Base-by-base conservation (phyloP, 2,797 vertebrate genomes). In the Onychomys torridus region DNA sequence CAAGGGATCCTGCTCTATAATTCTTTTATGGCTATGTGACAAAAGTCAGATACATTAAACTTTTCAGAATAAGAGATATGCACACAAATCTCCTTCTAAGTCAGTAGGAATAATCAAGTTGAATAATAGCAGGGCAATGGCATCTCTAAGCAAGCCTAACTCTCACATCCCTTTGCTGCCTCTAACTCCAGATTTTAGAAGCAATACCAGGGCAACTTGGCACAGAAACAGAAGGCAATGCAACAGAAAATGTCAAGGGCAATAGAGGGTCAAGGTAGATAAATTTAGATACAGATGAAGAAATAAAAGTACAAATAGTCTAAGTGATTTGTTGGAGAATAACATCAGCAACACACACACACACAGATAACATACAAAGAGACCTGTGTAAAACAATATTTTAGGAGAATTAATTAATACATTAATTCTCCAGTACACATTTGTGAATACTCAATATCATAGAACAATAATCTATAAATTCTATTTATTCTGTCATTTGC, bases 1-100 rank as follows among this genome's bases (percentile, higher is more conserved):
- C 2, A 93, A 92, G 16, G 8, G 12, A 43, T 19, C 92, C 91
- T 83, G 17, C 92, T 49, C 89, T 95, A 63, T 95, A 95, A 95
- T 89, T 90, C 7, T 0, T 95, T 46, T 75, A 90, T 55, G 81
- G 87, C 46, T 17, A 8, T 94, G 16, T 90, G 65, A 95, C 90
- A 97, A 82, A 96, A 5, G 19, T 69, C 75, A 95, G 40, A 86
- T 81, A 46, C 37, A 90, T 69, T 43, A 63, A 86, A 65, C 32
- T 67, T 83, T 96, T 77, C 71, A 75, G 93, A 95, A 43, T 40
- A 71, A 94, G 29, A 76, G 73, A 76, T 29, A 16, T 75, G 19
- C 19, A 57, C 67, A 71, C 9, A 73, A 4, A n/a, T 88, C 40
- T 71, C 17, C 79, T 79, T 32, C n/a, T 23, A 84, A 84, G 29